Conservation (phyloP, 2,113 vertebrate species). For the Noturus placidus region DNA sequence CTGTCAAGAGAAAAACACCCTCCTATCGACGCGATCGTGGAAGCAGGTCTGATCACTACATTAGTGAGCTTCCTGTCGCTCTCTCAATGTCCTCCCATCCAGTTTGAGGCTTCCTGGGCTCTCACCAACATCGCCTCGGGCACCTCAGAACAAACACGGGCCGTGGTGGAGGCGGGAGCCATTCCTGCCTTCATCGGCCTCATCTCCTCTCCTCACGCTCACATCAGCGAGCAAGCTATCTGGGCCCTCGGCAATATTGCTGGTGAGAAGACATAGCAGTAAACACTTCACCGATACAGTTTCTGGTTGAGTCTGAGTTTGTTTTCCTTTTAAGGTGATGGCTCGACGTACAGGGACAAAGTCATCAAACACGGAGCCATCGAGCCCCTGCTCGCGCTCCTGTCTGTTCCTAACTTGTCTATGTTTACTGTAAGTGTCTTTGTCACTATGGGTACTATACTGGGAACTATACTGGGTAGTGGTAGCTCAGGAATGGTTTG, state of each 20-base stretch:
- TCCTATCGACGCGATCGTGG: constrained; percentile 84
- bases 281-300: neutral
- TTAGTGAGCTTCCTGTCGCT: constrained; percentile 81
- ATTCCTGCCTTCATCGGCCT: constrained; percentile 86
- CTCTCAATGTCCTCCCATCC: constrained; percentile 83
- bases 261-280: constrained; percentile 68
- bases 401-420: constrained; percentile 80
- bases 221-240: constrained; percentile 91
- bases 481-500: neutral
- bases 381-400: constrained; percentile 76
- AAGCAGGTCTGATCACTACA: constrained; percentile 81
- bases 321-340: constrained; percentile 77
- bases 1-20: constrained; percentile 86
- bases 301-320: neutral
- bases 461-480: neutral
- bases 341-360: constrained; percentile 82
- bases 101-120: constrained; percentile 92
- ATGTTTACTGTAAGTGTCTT: constrained; percentile 79
- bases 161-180: constrained; percentile 86
- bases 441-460: neutral
- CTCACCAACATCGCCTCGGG: constrained; percentile 94
- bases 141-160: constrained; percentile 84
- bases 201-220: constrained; percentile 80
- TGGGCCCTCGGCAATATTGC: constrained; percentile 94
- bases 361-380: constrained; percentile 89